Evolutionary conservation across 2,113 vertebrate genomes (phyloP).

Genomic region (Coreoperca whiteheadi): DNA sequence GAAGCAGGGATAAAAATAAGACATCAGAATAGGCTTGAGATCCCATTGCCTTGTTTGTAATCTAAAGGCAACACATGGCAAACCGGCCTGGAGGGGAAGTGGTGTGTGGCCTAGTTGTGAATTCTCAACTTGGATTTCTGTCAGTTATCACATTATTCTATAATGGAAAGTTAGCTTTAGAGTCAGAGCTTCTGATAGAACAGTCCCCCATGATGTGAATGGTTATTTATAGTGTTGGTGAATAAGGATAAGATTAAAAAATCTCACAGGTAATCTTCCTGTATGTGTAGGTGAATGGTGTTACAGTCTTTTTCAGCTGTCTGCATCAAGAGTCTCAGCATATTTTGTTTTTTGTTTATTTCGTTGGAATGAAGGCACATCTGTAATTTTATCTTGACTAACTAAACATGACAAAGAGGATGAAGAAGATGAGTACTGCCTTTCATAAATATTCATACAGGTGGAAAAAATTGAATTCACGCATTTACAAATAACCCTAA

Average conservation of each 20-base stretch:
- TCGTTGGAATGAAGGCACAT: neutral
- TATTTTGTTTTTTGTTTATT: neutral
- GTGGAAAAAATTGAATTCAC: neutral
- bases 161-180: neutral
- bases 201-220: neutral
- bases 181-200: neutral
- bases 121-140: conserved; percentile 1
- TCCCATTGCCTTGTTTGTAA: conserved; percentile 46
- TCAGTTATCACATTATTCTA: conserved; percentile 5
- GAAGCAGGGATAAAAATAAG: conserved; percentile 61
- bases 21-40: conserved; percentile 30
- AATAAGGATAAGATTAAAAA: neutral
- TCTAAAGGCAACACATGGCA: conserved; percentile 25
- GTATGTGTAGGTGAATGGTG: too few species aligned
- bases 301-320: neutral
- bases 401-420: too few species aligned
- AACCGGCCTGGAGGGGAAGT: conserved; percentile 19
- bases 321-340: neutral
- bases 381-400: neutral
- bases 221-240: neutral
- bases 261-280: neutral
- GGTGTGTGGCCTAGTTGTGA: conserved; percentile 41
- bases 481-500: neutral
- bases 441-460: neutral
- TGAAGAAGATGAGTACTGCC: too few species aligned